Percentiles rank a stretch among this genome's conserved stretches.
Conservation (phyloP, 2,797 vertebrate species). For the Emydoidea blandingii region DNA sequence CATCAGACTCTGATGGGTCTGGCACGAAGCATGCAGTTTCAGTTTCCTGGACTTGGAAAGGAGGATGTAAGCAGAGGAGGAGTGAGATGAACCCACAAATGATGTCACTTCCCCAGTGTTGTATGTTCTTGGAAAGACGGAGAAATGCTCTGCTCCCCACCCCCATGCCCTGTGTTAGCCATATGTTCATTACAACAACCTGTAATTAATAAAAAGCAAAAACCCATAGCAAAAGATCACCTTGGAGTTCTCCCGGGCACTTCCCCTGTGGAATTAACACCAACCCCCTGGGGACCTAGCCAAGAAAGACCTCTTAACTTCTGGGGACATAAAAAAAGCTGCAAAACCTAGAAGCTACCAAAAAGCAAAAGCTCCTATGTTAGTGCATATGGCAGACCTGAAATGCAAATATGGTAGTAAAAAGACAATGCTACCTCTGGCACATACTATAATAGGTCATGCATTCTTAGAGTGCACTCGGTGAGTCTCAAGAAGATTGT, state of each 20-base stretch:
- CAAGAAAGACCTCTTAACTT: background rate
- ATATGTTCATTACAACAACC: constrained; percentile 10
- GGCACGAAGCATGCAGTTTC: background rate
- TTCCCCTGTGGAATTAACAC: background rate
- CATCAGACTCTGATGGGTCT: background rate
- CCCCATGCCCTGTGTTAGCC: background rate
- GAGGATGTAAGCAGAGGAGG: background rate
- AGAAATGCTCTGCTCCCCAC: background rate
- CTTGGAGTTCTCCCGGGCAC: constrained; percentile 26
- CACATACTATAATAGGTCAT: background rate
- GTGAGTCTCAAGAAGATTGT: background rate
- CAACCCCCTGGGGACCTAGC: background rate
- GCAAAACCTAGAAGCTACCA: background rate
- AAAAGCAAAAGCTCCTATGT: background rate
- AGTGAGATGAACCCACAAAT: background rate
- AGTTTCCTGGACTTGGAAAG: background rate
- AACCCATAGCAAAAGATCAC: background rate
- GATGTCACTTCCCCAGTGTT: background rate
- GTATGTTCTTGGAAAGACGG: background rate
- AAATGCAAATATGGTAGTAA: constrained; percentile 2
- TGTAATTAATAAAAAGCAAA: constrained; percentile 8
- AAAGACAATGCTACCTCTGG: background rate
- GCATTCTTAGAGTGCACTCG: background rate
- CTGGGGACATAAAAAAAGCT: background rate
- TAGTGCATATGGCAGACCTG: background rate